Base-by-base conservation (phyloP, 2,888 invertebrate species). In the Plusia festucae region DNA sequence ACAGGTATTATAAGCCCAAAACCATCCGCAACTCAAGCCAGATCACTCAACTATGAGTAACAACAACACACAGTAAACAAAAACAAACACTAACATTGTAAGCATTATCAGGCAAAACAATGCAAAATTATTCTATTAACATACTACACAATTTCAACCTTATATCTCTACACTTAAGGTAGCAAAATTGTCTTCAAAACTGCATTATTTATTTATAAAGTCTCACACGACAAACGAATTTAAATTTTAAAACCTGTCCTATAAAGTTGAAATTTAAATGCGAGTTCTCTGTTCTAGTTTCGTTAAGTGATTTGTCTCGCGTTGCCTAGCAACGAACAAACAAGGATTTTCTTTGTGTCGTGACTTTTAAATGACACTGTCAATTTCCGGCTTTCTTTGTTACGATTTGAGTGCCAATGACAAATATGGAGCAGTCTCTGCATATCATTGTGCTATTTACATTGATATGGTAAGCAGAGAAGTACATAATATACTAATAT, bases 331-430 rank as follows among this genome's bases (percentile, higher is more conserved):
- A 49, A 49, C 46, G 46, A 9, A 46, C 16, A 46, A 24, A 46
- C 44, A 46, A 46, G 46, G 24, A 46, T 13, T 27, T 57, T 24
- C 46, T 57, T 57, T 57, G 56, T 57, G n/a, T 46, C 11, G 9
- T 46, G 18, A 46, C 46, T 18, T 46, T 46, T n/a, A 18, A 46
- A n/a, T 18, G 46, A 46, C 46, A 18, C 18, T 49, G 20, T 20
- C 46, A 49, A 20, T 49, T 49, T 49, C 46, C 46, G 46, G 46
- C 20, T 20, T 11, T 49, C 46, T 49, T 49, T 49, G 46, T 49
- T 49, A 3, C 11, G 46, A 20, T 16, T 49, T 11, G 11, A 49
- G 46, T 20, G 11, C 46, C 9, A 27, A 27, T 18, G 46, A 46
- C 7, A 8, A 18, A 16, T 20, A 20, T 49, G 9, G 16, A 13